Base-by-base conservation (phyloP, 2,797 vertebrate species). In the Percopsis omiscomaycus region DNA sequence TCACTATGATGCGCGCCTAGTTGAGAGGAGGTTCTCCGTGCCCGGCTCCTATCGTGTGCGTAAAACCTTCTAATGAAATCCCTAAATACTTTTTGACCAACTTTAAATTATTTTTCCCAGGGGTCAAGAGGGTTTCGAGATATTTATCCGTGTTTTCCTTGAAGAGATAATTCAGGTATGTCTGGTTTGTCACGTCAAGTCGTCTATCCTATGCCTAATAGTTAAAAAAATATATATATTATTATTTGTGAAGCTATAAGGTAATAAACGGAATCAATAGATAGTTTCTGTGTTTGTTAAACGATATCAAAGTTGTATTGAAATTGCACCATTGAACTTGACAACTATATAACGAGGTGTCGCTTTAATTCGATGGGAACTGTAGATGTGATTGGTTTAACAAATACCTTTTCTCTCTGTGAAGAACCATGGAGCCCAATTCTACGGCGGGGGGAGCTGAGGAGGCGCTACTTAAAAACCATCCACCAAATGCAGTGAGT, bases 401-500 rank as follows among this genome's bases (percentile, higher is more conserved):
- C 82, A 86, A 89, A 84, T 86, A 74, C 81, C 75, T 85, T 90
- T 86, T 83, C 85, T 86, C 69, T 79, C 69, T 88, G 77, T 84
- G 79, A 88, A 88, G 88, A 93, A 89, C 68, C 79, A 97, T 95
- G 95, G 95, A 95, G 79, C 84, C 87, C 76, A 93, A 92, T 70
- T 83, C 91, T 81, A 92, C 88, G 72, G 77, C 90, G 68, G 85
- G 82, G 82, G 91, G 85, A 88, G 86, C 81, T 74, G 92, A 92
- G 1, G 88, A 89, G 67, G 88, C 79, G 73, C 87, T 86, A 77
- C 78, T 84, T 77, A 88, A 86, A 59, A 91, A 73, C 55, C 82
- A 87, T 68, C 83, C 70, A 65, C 53, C 69, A 86, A 87, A 84
- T 84, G 84, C 66, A 89, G 97, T 98, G 92, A 98, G 96, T 93